Evolutionary conservation across 2,888 invertebrate genomes (phyloP), one percentile per base, ranked within the genome.

Genomic region (Chrysolina haemoptera): DNA sequence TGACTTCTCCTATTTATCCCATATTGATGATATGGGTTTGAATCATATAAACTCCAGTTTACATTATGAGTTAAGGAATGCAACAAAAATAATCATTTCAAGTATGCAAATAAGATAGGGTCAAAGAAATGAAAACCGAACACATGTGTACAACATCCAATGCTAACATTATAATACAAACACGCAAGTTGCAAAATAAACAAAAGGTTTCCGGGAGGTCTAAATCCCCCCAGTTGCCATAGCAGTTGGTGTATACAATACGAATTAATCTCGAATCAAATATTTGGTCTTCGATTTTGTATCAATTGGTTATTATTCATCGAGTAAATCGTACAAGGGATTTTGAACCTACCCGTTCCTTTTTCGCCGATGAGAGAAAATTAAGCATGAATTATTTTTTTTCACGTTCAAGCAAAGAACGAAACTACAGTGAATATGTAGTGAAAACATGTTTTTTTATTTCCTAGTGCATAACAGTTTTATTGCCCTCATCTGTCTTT

Each of bases 141-240:
- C 74, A 75, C 77, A 77, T 76, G 72, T 74, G 75, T 72, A 75
- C 71, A 73, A 71, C 70, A 73, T 70, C 73, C 73, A 66, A 50
- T 62, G 68, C 70, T 43, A 71, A 68, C 73, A 67, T 77, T 75
- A 67, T 35, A 35, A 35, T 64, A 73, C 71, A 69, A 73, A 62
- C 71, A 59, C 59, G 35, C 59, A 59, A 59, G 59, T n/a, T 73
- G 73, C 71, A 75, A 77, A 75, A 75, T 75, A 77, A 76, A 77
- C 74, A 70, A 70, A 73, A 66, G 66, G 73, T 74, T 69, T 71
- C 75, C 73, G 75, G 75, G 77, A 77, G 77, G 77, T 77, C 77
- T 75, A 74, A n/a, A 77, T 73, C 66, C 75, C 70, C 12, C 68
- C 62, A 71, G 48, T 75, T 62, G 71, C 66, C 65, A 71, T 71